Conservation (phyloP, 2,888 invertebrate species). For the Archips xylosteana region DNA sequence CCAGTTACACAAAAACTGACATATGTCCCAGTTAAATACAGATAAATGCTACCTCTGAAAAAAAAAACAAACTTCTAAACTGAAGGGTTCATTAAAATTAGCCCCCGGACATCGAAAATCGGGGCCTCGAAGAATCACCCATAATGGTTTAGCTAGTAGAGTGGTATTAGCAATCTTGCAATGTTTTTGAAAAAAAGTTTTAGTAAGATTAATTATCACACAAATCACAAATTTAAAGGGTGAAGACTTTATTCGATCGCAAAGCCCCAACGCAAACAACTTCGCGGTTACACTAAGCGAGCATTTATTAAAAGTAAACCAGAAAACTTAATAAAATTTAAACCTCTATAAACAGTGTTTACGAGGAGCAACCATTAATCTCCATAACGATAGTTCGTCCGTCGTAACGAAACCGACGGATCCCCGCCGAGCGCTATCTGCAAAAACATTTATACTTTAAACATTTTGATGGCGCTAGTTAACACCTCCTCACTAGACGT, state of each 20-base stretch:
- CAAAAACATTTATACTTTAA: constrained; percentile 61
- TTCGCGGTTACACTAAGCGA: background rate
- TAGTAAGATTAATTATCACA: too few species aligned
- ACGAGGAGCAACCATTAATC: constrained; percentile 35
- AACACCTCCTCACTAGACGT: constrained; percentile 74
- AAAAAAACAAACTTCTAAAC: too few species aligned
- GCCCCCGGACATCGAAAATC: too few species aligned
- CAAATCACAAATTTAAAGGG: background rate
- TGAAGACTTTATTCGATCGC: background rate
- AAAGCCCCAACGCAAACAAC: background rate
- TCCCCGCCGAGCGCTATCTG: constrained; percentile 45
- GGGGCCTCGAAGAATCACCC: too few species aligned
- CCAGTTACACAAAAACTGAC: too few species aligned
- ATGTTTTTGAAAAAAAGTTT: too few species aligned
- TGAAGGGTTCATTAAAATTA: too few species aligned
- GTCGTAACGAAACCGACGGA: constrained; percentile 43
- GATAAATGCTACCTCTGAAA: too few species aligned
- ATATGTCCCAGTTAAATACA: too few species aligned
- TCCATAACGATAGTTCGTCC: constrained; percentile 31
- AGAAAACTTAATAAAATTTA: constrained; percentile 1
- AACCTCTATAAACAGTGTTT: constrained; percentile 9
- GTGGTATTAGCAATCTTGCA: too few species aligned
- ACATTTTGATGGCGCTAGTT: constrained; percentile 73
- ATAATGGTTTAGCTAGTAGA: too few species aligned
- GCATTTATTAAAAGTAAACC: background rate